Conservation (phyloP, 2,797 vertebrate genomes). For the Poecilia velifera region DNA sequence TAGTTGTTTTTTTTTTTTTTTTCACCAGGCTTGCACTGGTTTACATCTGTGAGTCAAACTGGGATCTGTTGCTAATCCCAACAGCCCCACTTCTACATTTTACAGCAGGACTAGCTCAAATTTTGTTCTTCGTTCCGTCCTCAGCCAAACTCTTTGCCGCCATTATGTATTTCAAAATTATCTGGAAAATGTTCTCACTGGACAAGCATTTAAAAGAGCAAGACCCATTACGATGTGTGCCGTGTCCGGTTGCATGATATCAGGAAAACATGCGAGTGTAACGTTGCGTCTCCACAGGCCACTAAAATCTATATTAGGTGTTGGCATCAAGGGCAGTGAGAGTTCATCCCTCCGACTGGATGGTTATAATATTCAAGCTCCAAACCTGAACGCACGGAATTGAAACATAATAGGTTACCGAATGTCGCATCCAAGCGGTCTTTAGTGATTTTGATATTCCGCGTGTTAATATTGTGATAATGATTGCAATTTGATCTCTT, state of each 20-base stretch:
- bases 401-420: background rate
- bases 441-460: background rate
- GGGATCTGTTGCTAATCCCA: background rate
- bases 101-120: background rate
- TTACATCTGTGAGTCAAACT: background rate
- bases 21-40: background rate
- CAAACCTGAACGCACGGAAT: background rate
- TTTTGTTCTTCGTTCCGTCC: background rate
- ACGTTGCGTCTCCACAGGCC: background rate
- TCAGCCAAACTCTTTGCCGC: background rate
- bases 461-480: background rate
- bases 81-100: background rate
- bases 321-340: background rate
- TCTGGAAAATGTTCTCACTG: background rate
- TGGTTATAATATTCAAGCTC: background rate
- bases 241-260: constrained; percentile 2
- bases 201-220: constrained; percentile 8
- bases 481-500: background rate
- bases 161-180: background rate
- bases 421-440: background rate
- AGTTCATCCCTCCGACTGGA: background rate
- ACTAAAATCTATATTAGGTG: constrained; percentile 6
- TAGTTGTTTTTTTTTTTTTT: too few species aligned
- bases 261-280: constrained; percentile 1
- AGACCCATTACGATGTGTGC: background rate